phyloP scores from a whole-genome alignment of 2,797 vertebrate species.

The Alauda arvensis region DNA sequence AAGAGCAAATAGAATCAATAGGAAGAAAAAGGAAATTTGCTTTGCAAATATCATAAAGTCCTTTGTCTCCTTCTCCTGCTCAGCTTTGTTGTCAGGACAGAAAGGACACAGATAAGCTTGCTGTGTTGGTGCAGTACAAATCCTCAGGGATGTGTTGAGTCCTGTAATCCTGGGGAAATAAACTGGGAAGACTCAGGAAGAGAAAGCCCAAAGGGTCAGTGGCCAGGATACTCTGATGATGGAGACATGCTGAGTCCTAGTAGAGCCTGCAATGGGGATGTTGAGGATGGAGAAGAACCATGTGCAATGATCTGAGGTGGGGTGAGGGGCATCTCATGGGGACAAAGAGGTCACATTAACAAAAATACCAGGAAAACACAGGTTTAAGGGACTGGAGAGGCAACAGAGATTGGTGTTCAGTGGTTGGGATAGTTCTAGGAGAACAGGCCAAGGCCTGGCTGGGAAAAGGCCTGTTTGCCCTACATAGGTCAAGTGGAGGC shows the following conservation, averaged over 20 bases:
- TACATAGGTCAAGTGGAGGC: not conserved
- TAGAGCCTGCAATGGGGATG: rapidly evolving
- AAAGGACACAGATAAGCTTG: not conserved
- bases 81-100: not conserved
- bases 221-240: not conserved
- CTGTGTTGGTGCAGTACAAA: not conserved
- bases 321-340: not conserved
- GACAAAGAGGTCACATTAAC: not conserved
- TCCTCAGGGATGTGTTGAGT: not conserved
- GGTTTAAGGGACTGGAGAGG: not conserved
- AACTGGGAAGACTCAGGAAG: not conserved
- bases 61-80: not conserved
- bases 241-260: not conserved
- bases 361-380: not conserved
- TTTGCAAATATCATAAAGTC: not conserved
- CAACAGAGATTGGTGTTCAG: not conserved
- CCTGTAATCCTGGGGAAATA: not conserved
- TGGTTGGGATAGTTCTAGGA: not conserved
- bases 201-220: not conserved
- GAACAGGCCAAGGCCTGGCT: not conserved
- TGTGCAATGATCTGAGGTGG: not conserved
- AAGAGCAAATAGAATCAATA: not conserved
- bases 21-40: constrained; percentile 1
- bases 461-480: not conserved
- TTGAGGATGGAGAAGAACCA: not conserved